phyloP scores from a whole-genome alignment of 2,113 vertebrate genomes.

The Limanda limanda region DNA sequence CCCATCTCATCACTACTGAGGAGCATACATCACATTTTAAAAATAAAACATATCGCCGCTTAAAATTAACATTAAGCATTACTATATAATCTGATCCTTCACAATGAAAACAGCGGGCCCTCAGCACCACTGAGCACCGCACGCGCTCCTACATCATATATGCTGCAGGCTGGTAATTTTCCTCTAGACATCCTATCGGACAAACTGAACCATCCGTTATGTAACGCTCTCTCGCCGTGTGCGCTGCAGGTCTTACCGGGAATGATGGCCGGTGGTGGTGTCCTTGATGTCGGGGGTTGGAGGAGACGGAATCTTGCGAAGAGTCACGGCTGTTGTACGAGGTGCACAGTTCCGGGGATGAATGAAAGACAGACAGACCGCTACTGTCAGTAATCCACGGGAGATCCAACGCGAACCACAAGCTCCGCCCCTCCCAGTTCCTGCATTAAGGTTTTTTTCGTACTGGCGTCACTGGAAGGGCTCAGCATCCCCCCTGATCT shows the following conservation, averaged over 20 bases:
- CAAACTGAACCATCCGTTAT: background rate
- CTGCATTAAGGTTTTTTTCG: conserved; percentile 47
- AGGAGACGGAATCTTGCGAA: conserved; percentile 42
- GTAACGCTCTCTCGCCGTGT: conserved; percentile 25
- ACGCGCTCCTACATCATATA: conserved; percentile 22
- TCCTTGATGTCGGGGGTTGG: conserved; percentile 42
- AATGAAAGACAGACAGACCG: conserved; percentile 47
- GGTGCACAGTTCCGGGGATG: conserved; percentile 53
- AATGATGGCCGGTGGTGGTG: conserved; percentile 36
- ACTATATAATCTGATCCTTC: conserved; percentile 13
- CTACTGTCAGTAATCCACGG: conserved; percentile 33
- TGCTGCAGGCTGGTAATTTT: conserved; percentile 41
- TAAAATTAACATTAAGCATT: background rate
- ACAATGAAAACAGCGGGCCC: conserved; percentile 34
- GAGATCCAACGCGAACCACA: conserved; percentile 25
- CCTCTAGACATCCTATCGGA: conserved; percentile 21
- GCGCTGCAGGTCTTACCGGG: conserved; percentile 64
- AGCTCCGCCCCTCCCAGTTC: conserved; percentile 53
- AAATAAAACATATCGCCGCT: background rate
- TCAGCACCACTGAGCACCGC: background rate
- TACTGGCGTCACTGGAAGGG: conserved; percentile 59
- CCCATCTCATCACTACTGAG: background rate
- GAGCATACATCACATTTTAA: background rate
- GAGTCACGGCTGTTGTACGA: conserved; percentile 26
- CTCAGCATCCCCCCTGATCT: conserved; percentile 20